Conservation (phyloP, 2,888 invertebrate genomes). For the Caenorhabditis sp. region DNA sequence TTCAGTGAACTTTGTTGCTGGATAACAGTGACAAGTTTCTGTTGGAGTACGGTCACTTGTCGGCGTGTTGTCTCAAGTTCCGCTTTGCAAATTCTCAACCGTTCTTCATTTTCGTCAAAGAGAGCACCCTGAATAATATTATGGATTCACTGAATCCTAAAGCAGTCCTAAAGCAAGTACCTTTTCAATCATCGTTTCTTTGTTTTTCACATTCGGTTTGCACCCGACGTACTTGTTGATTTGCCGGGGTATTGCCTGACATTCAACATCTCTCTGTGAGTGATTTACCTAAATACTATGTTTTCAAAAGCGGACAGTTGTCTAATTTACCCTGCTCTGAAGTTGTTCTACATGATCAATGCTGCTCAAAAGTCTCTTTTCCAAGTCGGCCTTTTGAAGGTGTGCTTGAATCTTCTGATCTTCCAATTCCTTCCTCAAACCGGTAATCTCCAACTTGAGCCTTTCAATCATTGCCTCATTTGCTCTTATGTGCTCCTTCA, state of each 20-base stretch:
- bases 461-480: conserved; percentile 60
- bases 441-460: conserved; percentile 64
- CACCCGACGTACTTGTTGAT: conserved; percentile 77
- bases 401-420: conserved; percentile 67
- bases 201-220: conserved; percentile 68
- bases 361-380: conserved; percentile 69
- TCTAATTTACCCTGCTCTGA: conserved; percentile 19
- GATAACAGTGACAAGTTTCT: conserved; percentile 66
- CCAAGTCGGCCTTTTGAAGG: conserved; percentile 73
- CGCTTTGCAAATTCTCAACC: conserved; percentile 67
- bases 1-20: conserved; percentile 55
- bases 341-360: conserved; percentile 72
- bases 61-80: conserved; percentile 71
- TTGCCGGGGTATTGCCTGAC: conserved; percentile 72
- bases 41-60: conserved; percentile 75
- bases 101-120: conserved; percentile 71
- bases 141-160: neutral
- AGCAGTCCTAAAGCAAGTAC: conserved; percentile 10
- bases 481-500: conserved; percentile 69
- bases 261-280: conserved; percentile 72
- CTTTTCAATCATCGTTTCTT: conserved; percentile 71
- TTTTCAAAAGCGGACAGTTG: neutral
- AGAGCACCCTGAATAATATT: conserved; percentile 66
- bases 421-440: conserved; percentile 66
- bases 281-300: conserved; percentile 64